Evolutionary conservation across 1,140 invertebrate species (phyloP).

Genomic region (Drosophila nigrodunni): DNA sequence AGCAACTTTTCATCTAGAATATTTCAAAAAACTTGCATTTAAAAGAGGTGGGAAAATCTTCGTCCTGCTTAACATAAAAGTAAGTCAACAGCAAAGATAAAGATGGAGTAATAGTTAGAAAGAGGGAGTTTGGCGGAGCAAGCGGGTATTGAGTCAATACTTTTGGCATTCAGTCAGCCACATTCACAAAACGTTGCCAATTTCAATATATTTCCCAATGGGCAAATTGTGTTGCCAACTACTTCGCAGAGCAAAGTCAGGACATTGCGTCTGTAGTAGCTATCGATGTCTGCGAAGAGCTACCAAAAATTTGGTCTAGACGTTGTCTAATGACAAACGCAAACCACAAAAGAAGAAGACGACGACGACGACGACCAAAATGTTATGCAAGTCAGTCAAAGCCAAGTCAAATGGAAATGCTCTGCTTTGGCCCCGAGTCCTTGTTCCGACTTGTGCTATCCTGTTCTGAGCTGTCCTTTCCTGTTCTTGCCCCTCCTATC

Average conservation of each 20-base stretch:
- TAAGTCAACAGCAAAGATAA: slow-evolving; percentile 36
- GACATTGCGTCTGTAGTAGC: slow-evolving; percentile 27
- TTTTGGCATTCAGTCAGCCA: slow-evolving; percentile 53
- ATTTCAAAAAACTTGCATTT: slow-evolving; percentile 13
- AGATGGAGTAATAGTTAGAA: too few relatives aligned
- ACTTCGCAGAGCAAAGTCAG: not conserved
- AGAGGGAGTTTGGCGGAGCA: not conserved
- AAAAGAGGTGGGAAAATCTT: slow-evolving; percentile 34
- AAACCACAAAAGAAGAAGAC: slow-evolving; percentile 66
- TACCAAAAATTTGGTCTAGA: slow-evolving; percentile 68
- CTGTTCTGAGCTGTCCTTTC: not conserved
- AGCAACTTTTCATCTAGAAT: slow-evolving; percentile 9
- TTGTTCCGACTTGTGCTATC: not conserved
- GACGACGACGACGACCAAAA: slow-evolving; percentile 37
- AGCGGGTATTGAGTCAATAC: slow-evolving; percentile 11
- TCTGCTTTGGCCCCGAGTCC: not conserved
- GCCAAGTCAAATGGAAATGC: slow-evolving; percentile 78
- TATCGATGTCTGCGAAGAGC: slow-evolving; percentile 66
- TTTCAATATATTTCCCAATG: slow-evolving; percentile 67
- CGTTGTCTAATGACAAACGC: slow-evolving; percentile 77
- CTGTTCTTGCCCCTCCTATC: not conserved
- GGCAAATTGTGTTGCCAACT: slow-evolving; percentile 66
- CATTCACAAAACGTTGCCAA: slow-evolving; percentile 61
- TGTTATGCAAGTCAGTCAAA: slow-evolving; percentile 73
- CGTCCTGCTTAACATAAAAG: slow-evolving; percentile 45